Evolutionary conservation across 2,797 vertebrate species (phyloP).

Genomic region (Phaenicophaeus curvirostris): DNA sequence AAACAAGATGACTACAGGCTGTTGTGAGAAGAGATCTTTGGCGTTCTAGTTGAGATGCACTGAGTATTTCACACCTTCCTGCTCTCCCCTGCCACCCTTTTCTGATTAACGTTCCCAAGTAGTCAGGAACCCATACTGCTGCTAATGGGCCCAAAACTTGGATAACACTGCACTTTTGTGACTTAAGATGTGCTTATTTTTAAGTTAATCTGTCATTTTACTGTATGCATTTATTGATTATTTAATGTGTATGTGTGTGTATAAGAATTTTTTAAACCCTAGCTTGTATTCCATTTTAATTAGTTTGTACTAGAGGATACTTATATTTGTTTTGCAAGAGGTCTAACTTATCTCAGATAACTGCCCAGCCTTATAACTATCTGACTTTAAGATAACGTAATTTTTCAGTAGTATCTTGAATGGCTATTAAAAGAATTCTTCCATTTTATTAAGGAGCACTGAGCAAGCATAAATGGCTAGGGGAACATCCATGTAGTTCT

Average conservation of each 20-base stretch:
- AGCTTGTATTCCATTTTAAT: not conserved
- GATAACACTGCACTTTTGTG: not conserved
- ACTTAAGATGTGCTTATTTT: not conserved
- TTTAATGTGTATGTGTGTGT: not conserved
- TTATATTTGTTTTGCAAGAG: not conserved
- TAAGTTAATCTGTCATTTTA: not conserved
- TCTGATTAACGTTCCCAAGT: not conserved
- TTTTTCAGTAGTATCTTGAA: not conserved
- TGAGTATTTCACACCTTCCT: not conserved
- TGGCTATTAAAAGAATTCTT: not conserved
- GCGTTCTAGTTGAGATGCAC: not conserved
- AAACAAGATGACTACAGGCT: not conserved
- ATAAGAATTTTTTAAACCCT: not conserved
- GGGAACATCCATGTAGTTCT: not conserved
- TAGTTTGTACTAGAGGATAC: not conserved
- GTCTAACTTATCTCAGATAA: not conserved
- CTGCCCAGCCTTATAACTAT: not conserved
- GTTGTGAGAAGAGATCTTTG: not conserved
- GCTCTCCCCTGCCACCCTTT: not conserved
- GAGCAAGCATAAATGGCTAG: not conserved
- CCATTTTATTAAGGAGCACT: not conserved
- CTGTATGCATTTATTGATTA: not conserved
- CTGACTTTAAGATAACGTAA: not conserved
- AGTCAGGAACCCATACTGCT: not conserved
- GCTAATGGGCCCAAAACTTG: not conserved